Conservation (phyloP, 2,888 invertebrate species). For the Trissolcus brochymenae region DNA sequence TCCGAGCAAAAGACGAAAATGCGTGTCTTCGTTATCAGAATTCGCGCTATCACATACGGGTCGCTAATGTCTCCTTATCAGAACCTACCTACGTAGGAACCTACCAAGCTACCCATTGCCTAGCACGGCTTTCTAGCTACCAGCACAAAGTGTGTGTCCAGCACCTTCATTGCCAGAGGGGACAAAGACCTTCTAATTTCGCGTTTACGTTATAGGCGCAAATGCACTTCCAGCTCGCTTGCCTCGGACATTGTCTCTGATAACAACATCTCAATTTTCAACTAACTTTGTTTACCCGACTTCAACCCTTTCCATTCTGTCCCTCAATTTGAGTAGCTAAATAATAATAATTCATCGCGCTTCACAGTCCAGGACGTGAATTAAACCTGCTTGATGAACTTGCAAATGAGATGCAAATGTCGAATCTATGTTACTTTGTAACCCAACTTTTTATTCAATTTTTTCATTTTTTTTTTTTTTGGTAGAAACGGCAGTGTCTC, state of each 20-base stretch:
- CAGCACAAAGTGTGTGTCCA: constrained; percentile 63
- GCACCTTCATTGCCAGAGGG: constrained; percentile 63
- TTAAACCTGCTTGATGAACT: too few species aligned
- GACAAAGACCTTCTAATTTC: constrained; percentile 68
- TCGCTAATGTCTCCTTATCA: constrained; percentile 76
- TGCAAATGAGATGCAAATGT: not conserved
- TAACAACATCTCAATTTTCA: constrained; percentile 50
- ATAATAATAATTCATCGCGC: constrained; percentile 21
- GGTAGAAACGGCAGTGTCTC: too few species aligned
- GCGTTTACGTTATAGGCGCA: constrained; percentile 62
- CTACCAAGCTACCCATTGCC: constrained; percentile 59
- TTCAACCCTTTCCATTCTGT: constrained; percentile 8
- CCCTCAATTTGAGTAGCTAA: constrained; percentile 23
- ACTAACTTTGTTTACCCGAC: constrained; percentile 38
- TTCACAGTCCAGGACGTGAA: not conserved
- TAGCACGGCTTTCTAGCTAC: constrained; percentile 60
- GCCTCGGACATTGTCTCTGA: constrained; percentile 42
- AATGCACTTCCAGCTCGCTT: constrained; percentile 50
- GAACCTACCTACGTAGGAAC: constrained; percentile 60
- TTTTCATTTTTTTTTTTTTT: too few species aligned
- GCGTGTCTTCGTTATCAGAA: constrained; percentile 65
- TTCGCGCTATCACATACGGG: constrained; percentile 73
- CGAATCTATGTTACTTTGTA: too few species aligned
- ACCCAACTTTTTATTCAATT: too few species aligned
- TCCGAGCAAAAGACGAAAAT: constrained; percentile 56